Evolutionary conservation across 2,113 vertebrate species (phyloP).

Genomic region (Eira barbara): DNA sequence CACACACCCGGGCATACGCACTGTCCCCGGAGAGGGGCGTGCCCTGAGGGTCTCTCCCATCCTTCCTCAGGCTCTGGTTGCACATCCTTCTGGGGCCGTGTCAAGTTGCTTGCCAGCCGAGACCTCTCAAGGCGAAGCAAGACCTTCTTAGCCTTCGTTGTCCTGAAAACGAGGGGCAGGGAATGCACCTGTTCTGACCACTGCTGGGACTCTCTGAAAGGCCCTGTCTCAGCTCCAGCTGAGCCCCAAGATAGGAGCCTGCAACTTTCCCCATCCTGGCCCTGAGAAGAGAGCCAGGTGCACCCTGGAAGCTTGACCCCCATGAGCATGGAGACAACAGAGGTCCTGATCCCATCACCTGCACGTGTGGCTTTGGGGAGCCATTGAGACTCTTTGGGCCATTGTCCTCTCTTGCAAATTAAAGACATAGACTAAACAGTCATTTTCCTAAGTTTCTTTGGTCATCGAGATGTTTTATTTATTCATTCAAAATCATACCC

Average conservation of each 20-base stretch:
- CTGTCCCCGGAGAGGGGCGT: too few relatives aligned
- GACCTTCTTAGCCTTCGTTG: not conserved
- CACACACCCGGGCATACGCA: rapidly evolving
- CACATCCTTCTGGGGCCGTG: too few relatives aligned
- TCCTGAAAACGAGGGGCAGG: not conserved
- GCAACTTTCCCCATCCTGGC: not conserved
- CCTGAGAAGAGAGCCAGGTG: rapidly evolving
- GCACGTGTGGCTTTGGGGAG: not conserved
- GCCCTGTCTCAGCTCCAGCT: not conserved
- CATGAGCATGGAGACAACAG: too few relatives aligned
- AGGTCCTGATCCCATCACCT: rapidly evolving
- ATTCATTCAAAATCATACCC: not conserved
- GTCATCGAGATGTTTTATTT: too few relatives aligned
- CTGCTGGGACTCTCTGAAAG: not conserved
- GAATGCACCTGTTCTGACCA: not conserved
- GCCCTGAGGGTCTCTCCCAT: not conserved
- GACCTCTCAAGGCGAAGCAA: rapidly evolving
- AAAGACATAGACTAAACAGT: not conserved
- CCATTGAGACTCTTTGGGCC: not conserved
- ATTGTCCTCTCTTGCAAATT: not conserved
- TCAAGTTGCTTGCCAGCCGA: not conserved
- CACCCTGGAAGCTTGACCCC: rapidly evolving
- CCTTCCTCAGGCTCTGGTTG: not conserved
- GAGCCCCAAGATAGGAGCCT: not conserved
- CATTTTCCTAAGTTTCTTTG: not conserved